These are phyloP conservation scores for Cettia cetti DNA, from an alignment of 2,113 vertebrate species.

Conservation along the genomic window DNA sequence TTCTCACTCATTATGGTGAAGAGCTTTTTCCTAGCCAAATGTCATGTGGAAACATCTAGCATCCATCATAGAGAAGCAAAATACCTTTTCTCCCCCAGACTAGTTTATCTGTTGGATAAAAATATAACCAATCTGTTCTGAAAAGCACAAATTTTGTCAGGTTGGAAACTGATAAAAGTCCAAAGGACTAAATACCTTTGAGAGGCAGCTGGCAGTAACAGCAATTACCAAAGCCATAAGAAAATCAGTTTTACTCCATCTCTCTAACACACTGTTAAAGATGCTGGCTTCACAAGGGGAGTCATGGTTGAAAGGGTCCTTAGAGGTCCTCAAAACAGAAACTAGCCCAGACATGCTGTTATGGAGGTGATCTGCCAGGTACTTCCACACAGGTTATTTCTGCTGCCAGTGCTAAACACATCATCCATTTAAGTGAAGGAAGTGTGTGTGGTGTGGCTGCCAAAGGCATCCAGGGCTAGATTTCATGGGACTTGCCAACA, in stretches of 20 bases:
- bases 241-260: not conserved
- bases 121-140: not conserved
- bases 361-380: not conserved
- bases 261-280: not conserved
- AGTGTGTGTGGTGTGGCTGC: not conserved
- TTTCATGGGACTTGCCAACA: not conserved
- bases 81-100: not conserved
- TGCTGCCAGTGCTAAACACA: not conserved
- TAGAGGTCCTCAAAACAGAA: not conserved
- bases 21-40: not conserved
- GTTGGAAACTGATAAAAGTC: not conserved
- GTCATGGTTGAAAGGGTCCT: not conserved
- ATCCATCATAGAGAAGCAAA: not conserved
- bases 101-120: not conserved
- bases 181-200: not conserved
- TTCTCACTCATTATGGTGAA: not conserved
- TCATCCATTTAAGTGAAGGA: not conserved
- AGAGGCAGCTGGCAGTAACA: not conserved
- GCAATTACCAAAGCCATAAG: not conserved
- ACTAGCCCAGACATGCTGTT: not conserved
- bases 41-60: not conserved
- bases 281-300: not conserved
- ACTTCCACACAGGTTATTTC: not conserved
- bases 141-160: not conserved
- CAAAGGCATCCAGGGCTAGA: not conserved